Evolutionary conservation across 2,888 invertebrate genomes (phyloP).

Genomic region (Alentia gelatinosa): DNA sequence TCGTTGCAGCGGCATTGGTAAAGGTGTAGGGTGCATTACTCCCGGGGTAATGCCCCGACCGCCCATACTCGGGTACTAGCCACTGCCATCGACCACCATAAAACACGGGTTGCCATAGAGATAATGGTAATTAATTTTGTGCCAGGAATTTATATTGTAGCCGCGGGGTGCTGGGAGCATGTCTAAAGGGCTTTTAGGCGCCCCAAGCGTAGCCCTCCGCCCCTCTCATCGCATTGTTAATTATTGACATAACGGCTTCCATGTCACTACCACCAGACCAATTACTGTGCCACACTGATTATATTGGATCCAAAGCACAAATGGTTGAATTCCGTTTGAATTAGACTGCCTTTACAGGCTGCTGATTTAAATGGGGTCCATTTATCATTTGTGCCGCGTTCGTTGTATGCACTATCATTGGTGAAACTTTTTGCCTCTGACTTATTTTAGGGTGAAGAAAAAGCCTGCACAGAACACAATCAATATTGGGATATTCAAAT

Average conservation of each 20-base stretch:
- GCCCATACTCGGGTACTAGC: background rate
- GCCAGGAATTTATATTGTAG: conserved; percentile 43
- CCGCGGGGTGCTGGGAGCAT: background rate
- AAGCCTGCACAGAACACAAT: background rate
- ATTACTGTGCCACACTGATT: background rate
- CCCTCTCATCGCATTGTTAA: conserved; percentile 5
- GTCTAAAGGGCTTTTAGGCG: conserved; percentile 3
- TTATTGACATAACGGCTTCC: conserved; percentile 16
- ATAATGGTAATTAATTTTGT: conserved; percentile 46
- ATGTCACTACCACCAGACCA: background rate
- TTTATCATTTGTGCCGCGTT: background rate
- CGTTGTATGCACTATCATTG: background rate
- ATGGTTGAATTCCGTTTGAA: background rate
- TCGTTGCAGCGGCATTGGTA: background rate
- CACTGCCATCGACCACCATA: background rate
- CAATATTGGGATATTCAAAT: background rate
- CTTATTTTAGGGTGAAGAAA: too few relatives aligned
- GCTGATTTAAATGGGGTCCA: background rate
- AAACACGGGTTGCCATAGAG: conserved; percentile 40
- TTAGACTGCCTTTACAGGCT: background rate
- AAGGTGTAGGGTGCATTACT: conserved; percentile 7
- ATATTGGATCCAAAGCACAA: conserved; percentile 10
- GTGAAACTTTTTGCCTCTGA: too few relatives aligned
- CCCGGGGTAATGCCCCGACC: background rate
- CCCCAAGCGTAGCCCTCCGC: background rate